Percentiles rank a stretch among this genome's conserved stretches.
Evolutionary conservation across 2,113 vertebrate species (phyloP).

Genomic region (Takifugu bimaculatus): DNA sequence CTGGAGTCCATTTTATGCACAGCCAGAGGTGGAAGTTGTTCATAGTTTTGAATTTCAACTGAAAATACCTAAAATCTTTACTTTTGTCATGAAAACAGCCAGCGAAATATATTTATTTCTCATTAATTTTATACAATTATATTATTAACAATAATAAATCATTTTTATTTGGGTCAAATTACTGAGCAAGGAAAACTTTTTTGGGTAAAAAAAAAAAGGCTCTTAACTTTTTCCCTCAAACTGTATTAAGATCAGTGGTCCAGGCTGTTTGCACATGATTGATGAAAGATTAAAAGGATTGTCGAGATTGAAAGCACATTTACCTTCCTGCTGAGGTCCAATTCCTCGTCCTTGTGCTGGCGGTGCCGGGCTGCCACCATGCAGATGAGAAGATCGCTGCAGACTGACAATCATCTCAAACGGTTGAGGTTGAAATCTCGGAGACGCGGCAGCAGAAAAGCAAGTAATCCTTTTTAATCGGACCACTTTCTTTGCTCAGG

Average conservation of each 20-base stretch:
- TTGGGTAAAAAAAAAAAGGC: slow-evolving; percentile 48
- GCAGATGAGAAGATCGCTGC: slow-evolving; percentile 68
- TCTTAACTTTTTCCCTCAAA: slow-evolving; percentile 56
- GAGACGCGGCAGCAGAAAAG: slow-evolving; percentile 40
- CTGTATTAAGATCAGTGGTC: slow-evolving; percentile 72
- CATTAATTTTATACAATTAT: slow-evolving; percentile 4
- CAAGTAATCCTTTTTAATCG: slow-evolving; percentile 59
- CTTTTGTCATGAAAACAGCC: too few species aligned
- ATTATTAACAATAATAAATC: too few species aligned
- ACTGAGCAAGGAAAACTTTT: too few species aligned
- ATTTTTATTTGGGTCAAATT: too few species aligned
- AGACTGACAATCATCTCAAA: slow-evolving; percentile 54
- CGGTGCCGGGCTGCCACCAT: slow-evolving; percentile 53
- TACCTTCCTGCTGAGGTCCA: slow-evolving; percentile 70
- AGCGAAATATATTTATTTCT: slow-evolving; percentile 20
- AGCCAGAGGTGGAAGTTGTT: too few species aligned
- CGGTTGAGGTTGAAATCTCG: slow-evolving; percentile 33
- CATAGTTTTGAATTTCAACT: too few species aligned
- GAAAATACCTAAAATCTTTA: slow-evolving; percentile 8
- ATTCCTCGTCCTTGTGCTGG: slow-evolving; percentile 62
- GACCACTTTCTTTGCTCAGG: slow-evolving; percentile 31
- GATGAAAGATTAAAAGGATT: slow-evolving; percentile 83
- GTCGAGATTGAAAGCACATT: slow-evolving; percentile 75
- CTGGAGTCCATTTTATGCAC: neutral
- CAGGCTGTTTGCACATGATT: slow-evolving; percentile 68